phyloP scores from a whole-genome alignment of 1,140 invertebrate genomes.

The Neotoxoptera formosana region DNA sequence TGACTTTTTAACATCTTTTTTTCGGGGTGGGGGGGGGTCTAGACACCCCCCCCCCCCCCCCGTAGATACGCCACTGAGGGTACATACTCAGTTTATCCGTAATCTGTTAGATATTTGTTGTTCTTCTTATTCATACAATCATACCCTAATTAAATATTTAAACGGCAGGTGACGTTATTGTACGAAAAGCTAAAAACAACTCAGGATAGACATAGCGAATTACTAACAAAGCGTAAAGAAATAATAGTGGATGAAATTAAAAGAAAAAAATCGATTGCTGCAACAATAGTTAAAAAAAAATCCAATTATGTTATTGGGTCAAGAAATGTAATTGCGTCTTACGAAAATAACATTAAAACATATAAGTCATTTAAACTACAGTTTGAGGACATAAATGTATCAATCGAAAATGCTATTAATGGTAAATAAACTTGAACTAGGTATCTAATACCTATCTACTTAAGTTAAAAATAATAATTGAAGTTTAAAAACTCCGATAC shows the following conservation, averaged over 20 bases:
- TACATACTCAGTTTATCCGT: too few relatives aligned
- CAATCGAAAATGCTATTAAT: neutral
- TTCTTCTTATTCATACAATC: neutral
- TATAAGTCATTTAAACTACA: neutral
- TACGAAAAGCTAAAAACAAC: neutral
- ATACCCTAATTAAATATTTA: neutral
- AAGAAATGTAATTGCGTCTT: neutral
- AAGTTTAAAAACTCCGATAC: neutral
- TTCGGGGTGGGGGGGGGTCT: too few relatives aligned
- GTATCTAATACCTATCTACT: neutral
- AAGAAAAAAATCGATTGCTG: neutral
- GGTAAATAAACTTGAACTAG: neutral
- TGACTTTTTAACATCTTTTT: too few relatives aligned
- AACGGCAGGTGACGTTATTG: neutral
- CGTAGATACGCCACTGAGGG: too few relatives aligned
- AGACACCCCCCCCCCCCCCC: too few relatives aligned
- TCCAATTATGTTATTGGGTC: neutral
- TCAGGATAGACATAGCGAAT: neutral
- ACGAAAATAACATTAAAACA: neutral
- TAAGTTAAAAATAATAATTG: neutral
- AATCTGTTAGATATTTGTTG: too few relatives aligned
- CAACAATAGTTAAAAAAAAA: neutral
- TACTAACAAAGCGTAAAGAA: neutral
- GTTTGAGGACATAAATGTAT: neutral
- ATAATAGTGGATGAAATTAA: neutral